Base-by-base conservation (phyloP, 2,888 invertebrate genomes). In the Eumacrocentrus americanus region DNA sequence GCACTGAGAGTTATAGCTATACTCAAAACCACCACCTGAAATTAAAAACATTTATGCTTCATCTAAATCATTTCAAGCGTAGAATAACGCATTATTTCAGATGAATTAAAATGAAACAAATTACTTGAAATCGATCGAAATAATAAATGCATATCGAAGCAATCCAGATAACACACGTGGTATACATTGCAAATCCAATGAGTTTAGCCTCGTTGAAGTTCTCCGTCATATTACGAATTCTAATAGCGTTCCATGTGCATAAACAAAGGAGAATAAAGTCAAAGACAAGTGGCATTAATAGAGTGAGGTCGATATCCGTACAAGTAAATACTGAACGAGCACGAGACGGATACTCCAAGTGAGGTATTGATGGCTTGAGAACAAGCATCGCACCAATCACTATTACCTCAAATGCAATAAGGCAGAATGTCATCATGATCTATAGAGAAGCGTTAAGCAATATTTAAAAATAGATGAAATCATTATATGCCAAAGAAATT, bases 131-230 rank as follows among this genome's bases (percentile, higher is more conserved):
- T 67, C 86, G 86, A 68, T 88, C 88, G 37, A 89, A 89, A 73
- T 89, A 89, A 78, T 91, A 91, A 67, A 91, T 88, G 16, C 91
- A 89, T 34, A 90, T 84, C 79, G 91, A 91, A 11, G 91, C 91
- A 35, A 89, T n/a, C n/a, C n/a, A n/a, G n/a, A n/a, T n/a, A n/a
- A n/a, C n/a, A n/a, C n/a, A n/a, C n/a, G n/a, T n/a, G n/a, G n/a
- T n/a, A n/a, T n/a, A n/a, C n/a, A n/a, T n/a, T n/a, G n/a, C n/a
- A n/a, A n/a, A n/a, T n/a, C 91, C 90, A 65, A 91, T 90, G 73
- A 87, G 87, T 71, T 87, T 86, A 0, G 87, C 86, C 75, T 91
- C 92, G 82, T 92, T 92, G 79, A 91, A 91, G 80, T 92, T 92
- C 78, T 91, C 91, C 0, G 92, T 92, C 16, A 92, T 85, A 72